Conservation (phyloP, 2,113 vertebrate genomes). For the Pelecanus crispus region DNA sequence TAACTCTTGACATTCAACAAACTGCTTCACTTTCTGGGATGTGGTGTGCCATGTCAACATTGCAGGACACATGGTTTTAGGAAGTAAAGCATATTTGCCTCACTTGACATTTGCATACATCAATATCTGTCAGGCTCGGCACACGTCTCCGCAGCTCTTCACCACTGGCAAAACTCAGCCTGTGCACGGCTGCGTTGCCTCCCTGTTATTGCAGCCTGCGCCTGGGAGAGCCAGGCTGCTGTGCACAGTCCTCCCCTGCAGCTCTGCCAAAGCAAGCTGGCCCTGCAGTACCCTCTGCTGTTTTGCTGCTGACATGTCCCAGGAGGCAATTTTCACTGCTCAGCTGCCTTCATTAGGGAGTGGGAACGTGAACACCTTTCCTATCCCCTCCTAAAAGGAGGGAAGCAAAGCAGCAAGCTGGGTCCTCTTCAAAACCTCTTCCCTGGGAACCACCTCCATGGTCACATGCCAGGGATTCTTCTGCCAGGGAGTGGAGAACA, state of each 20-base stretch:
- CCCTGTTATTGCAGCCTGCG: neutral
- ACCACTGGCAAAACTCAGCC: neutral
- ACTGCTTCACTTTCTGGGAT: neutral
- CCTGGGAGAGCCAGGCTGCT: neutral
- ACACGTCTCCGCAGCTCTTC: neutral
- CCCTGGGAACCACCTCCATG: neutral
- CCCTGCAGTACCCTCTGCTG: constrained; percentile 38
- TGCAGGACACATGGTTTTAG: neutral
- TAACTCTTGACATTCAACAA: neutral
- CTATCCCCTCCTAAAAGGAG: neutral
- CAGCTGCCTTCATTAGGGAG: neutral
- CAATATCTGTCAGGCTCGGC: neutral
- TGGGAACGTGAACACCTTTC: neutral
- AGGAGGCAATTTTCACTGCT: neutral
- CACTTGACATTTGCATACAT: neutral
- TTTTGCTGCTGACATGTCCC: neutral
- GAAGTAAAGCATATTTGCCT: neutral
- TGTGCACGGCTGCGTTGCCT: accelerated
- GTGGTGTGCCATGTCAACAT: neutral
- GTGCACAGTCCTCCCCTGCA: neutral
- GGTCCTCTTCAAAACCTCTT: neutral
- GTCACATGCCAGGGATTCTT: constrained; percentile 4
- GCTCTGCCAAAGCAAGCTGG: neutral
- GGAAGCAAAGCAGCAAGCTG: neutral
- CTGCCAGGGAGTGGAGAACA: neutral